phyloP scores from a whole-genome alignment of 1,140 invertebrate genomes.

The Homarus americanus region DNA sequence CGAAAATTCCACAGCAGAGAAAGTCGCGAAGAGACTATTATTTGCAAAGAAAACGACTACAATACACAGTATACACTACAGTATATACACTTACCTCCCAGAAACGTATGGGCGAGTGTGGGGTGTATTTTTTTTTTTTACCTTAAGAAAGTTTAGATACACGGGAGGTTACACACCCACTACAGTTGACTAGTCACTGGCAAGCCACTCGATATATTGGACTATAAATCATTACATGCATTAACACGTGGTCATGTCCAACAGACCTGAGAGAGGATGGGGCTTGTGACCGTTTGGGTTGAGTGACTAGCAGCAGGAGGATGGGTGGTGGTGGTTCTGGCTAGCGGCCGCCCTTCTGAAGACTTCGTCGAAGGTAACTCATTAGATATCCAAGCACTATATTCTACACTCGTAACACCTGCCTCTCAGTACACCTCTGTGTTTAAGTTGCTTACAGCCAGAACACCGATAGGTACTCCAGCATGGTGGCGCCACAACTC shows the following conservation, averaged over 20 bases:
- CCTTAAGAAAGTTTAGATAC: not conserved
- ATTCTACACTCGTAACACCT: not conserved
- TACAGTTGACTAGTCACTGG: not conserved
- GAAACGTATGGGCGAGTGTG: not conserved
- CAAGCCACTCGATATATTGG: not conserved
- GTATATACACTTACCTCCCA: not conserved
- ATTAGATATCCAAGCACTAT: not conserved
- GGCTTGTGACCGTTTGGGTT: not conserved
- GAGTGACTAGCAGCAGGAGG: not conserved
- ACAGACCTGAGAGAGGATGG: not conserved
- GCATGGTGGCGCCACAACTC: constrained; percentile 4
- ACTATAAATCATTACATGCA: not conserved
- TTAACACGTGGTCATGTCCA: not conserved
- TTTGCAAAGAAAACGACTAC: no score
- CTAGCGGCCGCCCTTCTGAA: not conserved
- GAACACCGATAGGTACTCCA: not conserved
- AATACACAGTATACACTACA: no score
- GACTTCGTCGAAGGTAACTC: not conserved
- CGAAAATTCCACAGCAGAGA: no score
- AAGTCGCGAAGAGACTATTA: no score
- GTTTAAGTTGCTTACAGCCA: not conserved
- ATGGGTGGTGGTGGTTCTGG: not conserved
- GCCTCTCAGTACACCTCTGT: not conserved
- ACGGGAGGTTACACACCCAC: not conserved
- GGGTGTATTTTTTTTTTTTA: not conserved